Percentiles rank a stretch among this genome's conserved stretches.
phyloP scores from a whole-genome alignment of 2,888 invertebrate genomes.

The Marasmarcha lunaedactyla region DNA sequence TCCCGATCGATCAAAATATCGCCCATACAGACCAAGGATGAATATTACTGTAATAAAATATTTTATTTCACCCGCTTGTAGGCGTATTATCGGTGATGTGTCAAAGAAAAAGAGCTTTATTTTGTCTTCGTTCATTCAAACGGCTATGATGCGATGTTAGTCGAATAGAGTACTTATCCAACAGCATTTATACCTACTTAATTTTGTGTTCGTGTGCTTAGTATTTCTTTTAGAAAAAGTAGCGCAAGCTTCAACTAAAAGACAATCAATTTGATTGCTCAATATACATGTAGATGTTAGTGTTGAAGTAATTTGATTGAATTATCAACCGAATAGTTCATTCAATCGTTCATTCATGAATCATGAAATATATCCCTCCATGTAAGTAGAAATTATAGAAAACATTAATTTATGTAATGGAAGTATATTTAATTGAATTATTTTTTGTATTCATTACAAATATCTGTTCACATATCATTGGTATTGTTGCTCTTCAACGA shows the following conservation, averaged over 20 bases:
- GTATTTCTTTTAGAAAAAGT: not conserved
- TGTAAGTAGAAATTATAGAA: conserved; percentile 10
- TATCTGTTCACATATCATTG: conserved; percentile 59
- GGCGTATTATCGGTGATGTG: conserved; percentile 15
- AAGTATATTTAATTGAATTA: conserved; percentile 6
- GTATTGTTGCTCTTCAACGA: conserved; percentile 59
- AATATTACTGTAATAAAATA: conserved; percentile 16
- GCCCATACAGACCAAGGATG: conserved; percentile 46
- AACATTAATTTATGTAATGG: conserved; percentile 10
- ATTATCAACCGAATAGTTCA: conserved; percentile 21
- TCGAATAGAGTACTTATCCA: conserved; percentile 26
- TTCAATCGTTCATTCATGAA: conserved; percentile 15
- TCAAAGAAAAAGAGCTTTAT: conserved; percentile 27
- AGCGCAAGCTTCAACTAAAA: conserved; percentile 33
- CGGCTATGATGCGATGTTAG: conserved; percentile 12
- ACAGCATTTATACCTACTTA: conserved; percentile 27
- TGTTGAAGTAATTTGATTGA: conserved; percentile 2
- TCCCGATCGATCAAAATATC: conserved; percentile 40
- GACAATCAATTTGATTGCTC: conserved; percentile 25
- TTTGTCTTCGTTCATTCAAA: conserved; percentile 1
- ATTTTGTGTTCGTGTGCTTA: conserved; percentile 21
- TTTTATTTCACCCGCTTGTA: conserved; percentile 34
- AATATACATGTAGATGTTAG: conserved; percentile 8
- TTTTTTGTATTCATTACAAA: conserved; percentile 28
- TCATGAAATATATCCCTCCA: conserved; percentile 22